These are phyloP conservation scores for Oophaga pumilio DNA, from an alignment of 2,113 vertebrate species.

Conservation along the genomic window DNA sequence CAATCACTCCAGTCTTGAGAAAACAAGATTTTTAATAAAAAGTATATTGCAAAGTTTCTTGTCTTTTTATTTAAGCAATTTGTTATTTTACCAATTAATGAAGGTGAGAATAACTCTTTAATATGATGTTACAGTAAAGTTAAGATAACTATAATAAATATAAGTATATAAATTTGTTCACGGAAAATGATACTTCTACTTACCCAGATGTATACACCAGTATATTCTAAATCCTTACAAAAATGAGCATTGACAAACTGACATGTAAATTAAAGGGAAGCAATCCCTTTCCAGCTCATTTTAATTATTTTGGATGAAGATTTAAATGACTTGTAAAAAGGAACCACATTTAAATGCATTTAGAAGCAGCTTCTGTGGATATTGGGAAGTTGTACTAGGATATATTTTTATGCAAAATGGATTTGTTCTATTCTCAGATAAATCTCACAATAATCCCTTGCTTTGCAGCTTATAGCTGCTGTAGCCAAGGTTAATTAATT, in stretches of 20 bases:
- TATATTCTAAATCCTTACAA: slow-evolving; percentile 54
- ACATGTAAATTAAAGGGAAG: slow-evolving; percentile 51
- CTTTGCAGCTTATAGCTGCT: slow-evolving; percentile 65
- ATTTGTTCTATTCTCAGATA: slow-evolving; percentile 70
- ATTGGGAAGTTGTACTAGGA: slow-evolving; percentile 63
- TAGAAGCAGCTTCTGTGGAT: slow-evolving; percentile 64
- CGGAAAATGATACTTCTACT: background rate
- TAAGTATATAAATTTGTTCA: background rate
- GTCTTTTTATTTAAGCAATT: too few relatives aligned
- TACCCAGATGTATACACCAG: slow-evolving; percentile 2
- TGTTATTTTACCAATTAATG: too few relatives aligned
- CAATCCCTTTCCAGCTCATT: slow-evolving; percentile 35
- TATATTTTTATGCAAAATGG: slow-evolving; percentile 64
- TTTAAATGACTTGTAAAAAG: slow-evolving; percentile 64
- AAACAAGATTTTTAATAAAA: too few relatives aligned
- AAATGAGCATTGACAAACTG: slow-evolving; percentile 54
- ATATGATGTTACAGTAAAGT: background rate
- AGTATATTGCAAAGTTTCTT: too few relatives aligned
- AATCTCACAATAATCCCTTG: slow-evolving; percentile 65
- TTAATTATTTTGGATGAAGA: slow-evolving; percentile 58
- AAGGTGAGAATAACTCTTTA: too few relatives aligned
- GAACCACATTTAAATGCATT: slow-evolving; percentile 64
- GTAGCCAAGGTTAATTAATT: slow-evolving; percentile 75
- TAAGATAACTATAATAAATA: slow-evolving; percentile 6
- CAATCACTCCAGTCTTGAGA: too few relatives aligned